Evolutionary conservation across 2,113 vertebrate genomes (phyloP).

Genomic region (Spizaetus ornatus): DNA sequence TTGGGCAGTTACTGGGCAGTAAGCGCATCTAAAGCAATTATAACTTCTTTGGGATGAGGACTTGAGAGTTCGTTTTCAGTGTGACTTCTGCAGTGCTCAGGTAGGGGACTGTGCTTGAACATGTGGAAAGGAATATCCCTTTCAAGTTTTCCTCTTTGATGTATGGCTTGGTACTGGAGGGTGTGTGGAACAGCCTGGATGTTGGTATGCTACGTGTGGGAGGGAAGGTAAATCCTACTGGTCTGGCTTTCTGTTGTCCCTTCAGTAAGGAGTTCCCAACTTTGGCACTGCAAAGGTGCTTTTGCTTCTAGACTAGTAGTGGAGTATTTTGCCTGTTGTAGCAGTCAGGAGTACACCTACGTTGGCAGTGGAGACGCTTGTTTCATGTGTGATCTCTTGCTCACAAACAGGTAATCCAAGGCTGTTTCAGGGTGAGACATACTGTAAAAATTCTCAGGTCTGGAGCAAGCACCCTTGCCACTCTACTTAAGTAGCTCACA

Average conservation of each 20-base stretch:
- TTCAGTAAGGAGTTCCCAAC: neutral
- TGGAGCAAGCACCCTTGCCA: neutral
- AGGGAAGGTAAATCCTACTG: neutral
- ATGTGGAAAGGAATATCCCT: neutral
- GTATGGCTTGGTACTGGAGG: neutral
- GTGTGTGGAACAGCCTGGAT: neutral
- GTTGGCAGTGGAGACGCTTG: accelerated
- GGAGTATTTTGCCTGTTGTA: neutral
- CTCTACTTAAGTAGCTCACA: neutral
- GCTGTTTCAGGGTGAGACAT: neutral
- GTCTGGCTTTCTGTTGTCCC: neutral
- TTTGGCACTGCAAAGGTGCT: neutral
- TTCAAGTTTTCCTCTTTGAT: neutral
- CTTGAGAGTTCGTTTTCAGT: neutral
- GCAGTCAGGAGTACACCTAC: neutral
- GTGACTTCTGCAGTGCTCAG: neutral
- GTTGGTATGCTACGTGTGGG: neutral
- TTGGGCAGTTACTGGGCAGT: neutral
- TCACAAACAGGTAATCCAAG: neutral
- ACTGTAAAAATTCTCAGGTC: neutral
- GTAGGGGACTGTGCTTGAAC: neutral
- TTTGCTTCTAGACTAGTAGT: neutral
- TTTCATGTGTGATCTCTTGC: neutral
- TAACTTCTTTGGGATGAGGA: neutral
- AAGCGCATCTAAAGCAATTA: neutral